Percentiles rank a stretch among this genome's conserved stretches.
Evolutionary conservation across 2,888 invertebrate species (phyloP).

Genomic region (Parnassius mnemosyne): DNA sequence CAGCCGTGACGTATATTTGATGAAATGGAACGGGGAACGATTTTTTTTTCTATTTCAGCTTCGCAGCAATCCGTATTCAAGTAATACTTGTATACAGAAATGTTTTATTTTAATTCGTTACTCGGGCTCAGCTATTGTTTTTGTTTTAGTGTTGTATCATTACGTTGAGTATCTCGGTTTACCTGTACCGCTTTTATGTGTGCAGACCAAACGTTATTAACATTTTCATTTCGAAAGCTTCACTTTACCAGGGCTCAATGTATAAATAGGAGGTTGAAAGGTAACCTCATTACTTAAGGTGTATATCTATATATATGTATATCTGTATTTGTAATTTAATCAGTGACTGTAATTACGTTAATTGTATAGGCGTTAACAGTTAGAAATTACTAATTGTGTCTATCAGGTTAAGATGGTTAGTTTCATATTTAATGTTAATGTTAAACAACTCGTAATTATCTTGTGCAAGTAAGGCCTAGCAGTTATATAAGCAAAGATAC

Average conservation of each 20-base stretch:
- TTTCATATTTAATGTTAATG: too few species aligned
- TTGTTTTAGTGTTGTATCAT: slow-evolving; percentile 26
- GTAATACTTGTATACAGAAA: slow-evolving; percentile 23
- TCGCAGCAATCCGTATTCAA: slow-evolving; percentile 20
- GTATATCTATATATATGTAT: too few species aligned
- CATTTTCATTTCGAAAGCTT: slow-evolving; percentile 15
- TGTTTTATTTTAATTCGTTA: slow-evolving; percentile 24
- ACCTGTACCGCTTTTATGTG: slow-evolving; percentile 20
- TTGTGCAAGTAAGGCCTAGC: too few species aligned
- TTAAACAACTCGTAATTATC: too few species aligned
- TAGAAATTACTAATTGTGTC: too few species aligned
- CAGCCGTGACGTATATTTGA: slow-evolving; percentile 17
- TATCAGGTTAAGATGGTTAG: too few species aligned
- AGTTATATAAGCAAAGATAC: too few species aligned
- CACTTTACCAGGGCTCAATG: slow-evolving; percentile 1
- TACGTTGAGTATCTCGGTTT: slow-evolving; percentile 29
- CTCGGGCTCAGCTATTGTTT: slow-evolving; percentile 20
- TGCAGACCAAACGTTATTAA: slow-evolving; percentile 23
- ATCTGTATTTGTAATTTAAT: slow-evolving; percentile 2
- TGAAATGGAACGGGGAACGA: slow-evolving; percentile 15
- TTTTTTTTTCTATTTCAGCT: slow-evolving; percentile 32
- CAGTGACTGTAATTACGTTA: not conserved
- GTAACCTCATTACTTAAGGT: not conserved
- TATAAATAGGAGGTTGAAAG: not conserved
- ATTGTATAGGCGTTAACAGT: not conserved